Evolutionary conservation across 1,140 invertebrate species (phyloP), one percentile per base, ranked within the genome.

Genomic region (Hylyphantes graminicola): DNA sequence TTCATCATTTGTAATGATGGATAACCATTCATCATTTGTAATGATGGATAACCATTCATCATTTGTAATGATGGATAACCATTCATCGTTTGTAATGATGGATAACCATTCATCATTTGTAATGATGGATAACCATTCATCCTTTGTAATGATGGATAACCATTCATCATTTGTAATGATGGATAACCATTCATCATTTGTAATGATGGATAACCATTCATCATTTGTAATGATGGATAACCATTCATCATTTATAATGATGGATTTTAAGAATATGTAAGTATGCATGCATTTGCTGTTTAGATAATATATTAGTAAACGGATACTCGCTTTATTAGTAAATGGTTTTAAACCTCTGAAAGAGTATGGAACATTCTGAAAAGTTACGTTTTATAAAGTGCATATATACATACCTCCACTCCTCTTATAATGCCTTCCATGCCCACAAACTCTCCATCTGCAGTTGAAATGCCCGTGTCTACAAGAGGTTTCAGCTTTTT

Each of bases 361-460:
- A 11, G 15, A 10, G 11, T 19, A 2, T 19, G 17, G 12, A 19
- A 19, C 19, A 65, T 19, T 19, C 7, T 21, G 19, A 21, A 11
- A 0, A 65, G 12, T n/a, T 19, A 17, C 9, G 17, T 65, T 65
- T 65, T 35, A 21, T 19, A 7, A 11, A 65, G 19, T 65, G 17
- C 11, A n/a, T n/a, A 17, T n/a, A n/a, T 53, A 53, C 35, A 19
- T 53, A 80, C 77, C 55, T 80, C 77, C 35, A 80, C 77, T 50
- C 19, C 77, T 70, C 65, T 70, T 7, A 80, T 80, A n/a, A 80
- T 80, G 7, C 67, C 77, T 19, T 80, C 77, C 64, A 80, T 68
- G 13, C 65, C 77, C 50, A 80, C 50, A 70, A 80, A 80, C 17
- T 68, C 77, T 53, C 15, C 51, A 19, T n/a, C 77, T 9, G 77